Base-by-base conservation (phyloP, 2,888 invertebrate species). In the Lottia gigantea region DNA sequence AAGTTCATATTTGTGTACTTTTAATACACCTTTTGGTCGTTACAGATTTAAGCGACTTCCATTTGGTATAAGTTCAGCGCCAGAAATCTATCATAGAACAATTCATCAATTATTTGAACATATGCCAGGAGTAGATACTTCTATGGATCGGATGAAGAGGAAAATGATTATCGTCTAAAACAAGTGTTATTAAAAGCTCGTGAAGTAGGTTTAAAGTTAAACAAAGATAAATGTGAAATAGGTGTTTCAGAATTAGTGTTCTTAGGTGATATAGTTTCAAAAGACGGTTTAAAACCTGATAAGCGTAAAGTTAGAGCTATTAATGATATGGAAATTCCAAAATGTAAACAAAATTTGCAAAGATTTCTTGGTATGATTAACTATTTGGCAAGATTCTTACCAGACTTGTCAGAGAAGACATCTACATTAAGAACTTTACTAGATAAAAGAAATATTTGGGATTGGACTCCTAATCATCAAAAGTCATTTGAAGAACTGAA, bases 1-100 rank as follows among this genome's bases (percentile, higher is more conserved):
- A 0, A 55, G 55, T 55, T 55, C 11, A 26, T 16, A 16, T 49
- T 46, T 63, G 14, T 65, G 63, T 15, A 75, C 71, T n/a, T 76
- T 76, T 23, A 78, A 72, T 63, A 76, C 73, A n/a, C 76, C 78
- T 11, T 49, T 49, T 47, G 15, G 45, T 40, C 55, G 62, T 40
- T 62, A 46, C 7, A 25, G n/a, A 15, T 26, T 15, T 40, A 15
- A 6, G 15, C n/a, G 64, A 23, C n/a, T 70, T 19, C 64, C 70
- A 55, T 70, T 70, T 70, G 70, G 70, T 65, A 70, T 70, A 25
- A 49, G 55, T n/a, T 49, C 49, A 19, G 70, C 70, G 1, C 70
- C 65, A 15, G 65, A 70, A 45, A 46, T 68, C 19, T 62, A 62
- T 68, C 68, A 68, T 25, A 62, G 46, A 46, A 62, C 61, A 26